Evolutionary conservation across 2,888 invertebrate species (phyloP).

Genomic region (Muschampia plurimacula): DNA sequence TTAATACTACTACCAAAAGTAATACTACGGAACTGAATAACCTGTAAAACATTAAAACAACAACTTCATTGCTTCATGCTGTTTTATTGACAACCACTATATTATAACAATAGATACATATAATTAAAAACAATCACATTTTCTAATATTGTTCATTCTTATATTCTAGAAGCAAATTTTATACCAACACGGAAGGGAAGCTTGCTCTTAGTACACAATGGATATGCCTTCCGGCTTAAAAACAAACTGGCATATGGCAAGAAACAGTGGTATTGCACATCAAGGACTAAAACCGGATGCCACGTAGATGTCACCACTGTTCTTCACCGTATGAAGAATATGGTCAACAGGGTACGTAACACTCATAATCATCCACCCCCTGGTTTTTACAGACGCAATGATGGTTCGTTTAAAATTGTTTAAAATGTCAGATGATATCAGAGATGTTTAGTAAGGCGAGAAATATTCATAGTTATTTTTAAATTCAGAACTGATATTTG

Average conservation of each 20-base stretch:
- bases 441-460: background rate
- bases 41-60: background rate
- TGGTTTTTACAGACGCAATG: conserved; percentile 69
- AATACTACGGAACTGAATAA: no score
- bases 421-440: conserved; percentile 45
- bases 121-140: background rate
- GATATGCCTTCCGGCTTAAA: conserved; percentile 74
- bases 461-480: no score
- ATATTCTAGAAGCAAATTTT: conserved; percentile 74
- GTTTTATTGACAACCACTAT: background rate
- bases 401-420: conserved; percentile 75
- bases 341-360: conserved; percentile 69
- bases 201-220: conserved; percentile 69
- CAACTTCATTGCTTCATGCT: background rate
- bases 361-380: conserved; percentile 73
- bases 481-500: no score
- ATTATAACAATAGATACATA: background rate
- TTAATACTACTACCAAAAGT: no score
- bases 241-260: conserved; percentile 78
- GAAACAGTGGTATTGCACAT: conserved; percentile 79
- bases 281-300: conserved; percentile 72
- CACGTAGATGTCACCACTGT: conserved; percentile 74
- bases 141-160: background rate
- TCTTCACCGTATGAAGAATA: conserved; percentile 58
- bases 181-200: conserved; percentile 76